Evolutionary conservation across 2,888 invertebrate species (phyloP).

Genomic region (Plemyria rubiginata): DNA sequence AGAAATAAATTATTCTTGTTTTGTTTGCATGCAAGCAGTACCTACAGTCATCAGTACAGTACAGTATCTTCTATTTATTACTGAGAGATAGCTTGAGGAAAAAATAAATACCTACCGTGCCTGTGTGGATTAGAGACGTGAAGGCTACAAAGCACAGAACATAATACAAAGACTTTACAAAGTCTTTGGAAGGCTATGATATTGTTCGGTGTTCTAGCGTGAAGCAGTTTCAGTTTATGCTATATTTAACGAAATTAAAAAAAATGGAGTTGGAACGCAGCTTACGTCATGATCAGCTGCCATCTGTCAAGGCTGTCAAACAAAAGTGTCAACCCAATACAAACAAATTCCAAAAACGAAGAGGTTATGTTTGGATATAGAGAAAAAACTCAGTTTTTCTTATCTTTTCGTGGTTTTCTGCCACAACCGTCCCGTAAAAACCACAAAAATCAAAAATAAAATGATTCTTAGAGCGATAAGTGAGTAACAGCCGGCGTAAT

Average conservation of each 20-base stretch:
- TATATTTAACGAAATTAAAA: not conserved
- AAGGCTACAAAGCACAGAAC: too few relatives aligned
- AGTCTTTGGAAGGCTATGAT: too few relatives aligned
- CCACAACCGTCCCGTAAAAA: constrained; percentile 39
- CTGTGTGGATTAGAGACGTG: too few relatives aligned
- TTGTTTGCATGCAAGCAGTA: too few relatives aligned
- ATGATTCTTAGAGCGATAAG: constrained; percentile 41
- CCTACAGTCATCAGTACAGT: too few relatives aligned
- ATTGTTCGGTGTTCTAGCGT: too few relatives aligned
- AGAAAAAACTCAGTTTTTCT: constrained; percentile 52
- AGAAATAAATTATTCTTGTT: too few relatives aligned
- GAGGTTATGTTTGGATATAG: constrained; percentile 69
- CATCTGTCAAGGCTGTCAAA: constrained; percentile 33
- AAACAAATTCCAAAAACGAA: constrained; percentile 30
- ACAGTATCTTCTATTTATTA: too few relatives aligned
- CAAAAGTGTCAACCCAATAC: too few relatives aligned
- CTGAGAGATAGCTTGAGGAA: too few relatives aligned
- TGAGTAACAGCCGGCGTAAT: constrained; percentile 40
- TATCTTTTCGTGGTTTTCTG: constrained; percentile 43
- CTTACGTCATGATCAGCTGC: constrained; percentile 46
- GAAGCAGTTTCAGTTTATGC: not conserved
- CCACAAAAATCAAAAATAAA: constrained; percentile 32
- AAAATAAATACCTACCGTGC: too few relatives aligned
- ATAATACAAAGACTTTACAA: too few relatives aligned
- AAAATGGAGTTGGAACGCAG: constrained; percentile 18